Conservation (phyloP, 2,797 vertebrate genomes). For the Sebastes oblongus region DNA sequence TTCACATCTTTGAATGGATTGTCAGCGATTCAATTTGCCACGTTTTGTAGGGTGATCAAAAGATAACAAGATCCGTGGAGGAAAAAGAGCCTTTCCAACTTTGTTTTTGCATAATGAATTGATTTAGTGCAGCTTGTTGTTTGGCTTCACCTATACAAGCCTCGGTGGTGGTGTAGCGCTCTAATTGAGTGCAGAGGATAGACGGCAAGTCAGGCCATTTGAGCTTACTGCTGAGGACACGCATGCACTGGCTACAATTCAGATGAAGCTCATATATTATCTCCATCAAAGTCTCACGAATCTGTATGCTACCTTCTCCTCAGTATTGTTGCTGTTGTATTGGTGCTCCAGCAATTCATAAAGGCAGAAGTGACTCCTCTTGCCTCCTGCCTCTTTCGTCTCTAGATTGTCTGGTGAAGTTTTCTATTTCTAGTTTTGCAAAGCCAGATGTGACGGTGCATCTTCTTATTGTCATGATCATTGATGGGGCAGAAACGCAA, state of each 20-base stretch:
- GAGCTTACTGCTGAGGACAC: neutral
- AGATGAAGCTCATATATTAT: neutral
- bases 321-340: neutral
- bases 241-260: neutral
- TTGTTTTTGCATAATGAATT: constrained; percentile 36
- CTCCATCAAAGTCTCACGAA: neutral
- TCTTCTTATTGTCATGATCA: neutral
- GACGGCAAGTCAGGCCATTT: neutral
- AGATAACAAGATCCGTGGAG: constrained; percentile 42
- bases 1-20: constrained; percentile 11
- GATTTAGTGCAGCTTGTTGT: neutral
- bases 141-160: constrained; percentile 13
- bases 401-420: neutral
- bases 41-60: constrained; percentile 37
- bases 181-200: constrained; percentile 27
- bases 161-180: neutral
- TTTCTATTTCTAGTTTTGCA: neutral
- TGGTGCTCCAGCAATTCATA: neutral
- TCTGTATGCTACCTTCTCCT: neutral
- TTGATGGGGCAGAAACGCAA: neutral
- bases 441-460: neutral
- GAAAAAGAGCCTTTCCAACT: constrained; percentile 10
- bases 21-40: constrained; percentile 31
- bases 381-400: neutral
- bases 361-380: neutral